Conservation (phyloP, 2,888 invertebrate species). For the Mimas tiliae region DNA sequence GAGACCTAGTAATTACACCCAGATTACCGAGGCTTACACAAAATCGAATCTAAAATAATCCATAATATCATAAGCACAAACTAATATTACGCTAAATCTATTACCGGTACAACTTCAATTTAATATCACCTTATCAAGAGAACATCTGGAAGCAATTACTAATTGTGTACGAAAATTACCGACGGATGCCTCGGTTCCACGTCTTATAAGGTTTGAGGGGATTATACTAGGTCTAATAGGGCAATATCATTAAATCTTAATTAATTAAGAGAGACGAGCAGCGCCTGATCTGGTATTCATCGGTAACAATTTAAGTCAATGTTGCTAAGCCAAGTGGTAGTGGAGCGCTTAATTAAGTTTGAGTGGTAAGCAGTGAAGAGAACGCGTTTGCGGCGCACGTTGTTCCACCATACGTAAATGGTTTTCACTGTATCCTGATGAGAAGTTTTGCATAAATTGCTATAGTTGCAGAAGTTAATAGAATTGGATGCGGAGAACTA, state of each 20-base stretch:
- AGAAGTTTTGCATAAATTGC: not conserved
- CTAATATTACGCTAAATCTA: not conserved
- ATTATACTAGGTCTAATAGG: constrained; percentile 26
- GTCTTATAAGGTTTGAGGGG: constrained; percentile 23
- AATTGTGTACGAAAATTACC: constrained; percentile 21
- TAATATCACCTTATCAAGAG: not conserved
- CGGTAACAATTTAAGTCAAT: constrained; percentile 37
- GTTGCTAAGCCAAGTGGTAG: constrained; percentile 30
- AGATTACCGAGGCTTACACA: too few relatives aligned
- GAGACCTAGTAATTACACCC: too few relatives aligned
- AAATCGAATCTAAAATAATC: not conserved
- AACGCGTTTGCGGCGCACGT: constrained; percentile 11
- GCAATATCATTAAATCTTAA: constrained; percentile 30
- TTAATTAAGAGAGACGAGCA: constrained; percentile 32
- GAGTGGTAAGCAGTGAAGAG: constrained; percentile 13
- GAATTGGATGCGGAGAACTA: too few relatives aligned
- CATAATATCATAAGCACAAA: not conserved
- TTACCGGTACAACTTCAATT: not conserved
- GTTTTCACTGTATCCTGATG: not conserved
- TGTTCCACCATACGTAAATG: not conserved
- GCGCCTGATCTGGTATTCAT: constrained; percentile 29
- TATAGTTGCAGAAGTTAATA: not conserved
- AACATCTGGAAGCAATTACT: constrained; percentile 7
- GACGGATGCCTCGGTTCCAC: constrained; percentile 14
- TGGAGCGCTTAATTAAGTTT: constrained; percentile 30